Evolutionary conservation across 2,113 vertebrate genomes (phyloP).

Genomic region (Bucco capensis): DNA sequence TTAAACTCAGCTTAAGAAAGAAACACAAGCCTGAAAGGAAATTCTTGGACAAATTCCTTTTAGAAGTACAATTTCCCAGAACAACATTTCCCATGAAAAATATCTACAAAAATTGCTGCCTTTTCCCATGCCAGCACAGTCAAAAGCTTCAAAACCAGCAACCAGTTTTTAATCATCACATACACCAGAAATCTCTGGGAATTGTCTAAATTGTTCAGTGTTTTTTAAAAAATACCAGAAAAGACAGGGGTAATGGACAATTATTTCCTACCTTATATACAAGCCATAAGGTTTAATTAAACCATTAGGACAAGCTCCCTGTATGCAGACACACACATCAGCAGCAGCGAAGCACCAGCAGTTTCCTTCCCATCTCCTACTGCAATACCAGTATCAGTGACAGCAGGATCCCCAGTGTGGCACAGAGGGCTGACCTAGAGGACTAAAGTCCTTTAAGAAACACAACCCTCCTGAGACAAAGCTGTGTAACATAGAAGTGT

Average conservation of each 20-base stretch:
- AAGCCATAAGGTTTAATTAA: not conserved
- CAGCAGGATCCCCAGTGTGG: not conserved
- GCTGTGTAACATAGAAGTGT: not conserved
- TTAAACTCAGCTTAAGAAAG: not conserved
- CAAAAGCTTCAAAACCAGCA: not conserved
- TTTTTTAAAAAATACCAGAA: not conserved
- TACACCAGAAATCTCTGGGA: not conserved
- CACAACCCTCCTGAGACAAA: not conserved
- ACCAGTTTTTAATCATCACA: not conserved
- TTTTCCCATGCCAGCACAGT: not conserved
- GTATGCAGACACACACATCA: not conserved
- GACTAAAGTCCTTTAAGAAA: not conserved
- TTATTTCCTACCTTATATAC: not conserved
- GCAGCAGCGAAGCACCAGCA: rapidly evolving
- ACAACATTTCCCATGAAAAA: not conserved
- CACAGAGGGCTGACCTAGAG: not conserved
- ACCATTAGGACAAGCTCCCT: not conserved
- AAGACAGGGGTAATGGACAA: not conserved
- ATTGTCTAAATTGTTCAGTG: not conserved
- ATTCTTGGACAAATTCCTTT: not conserved
- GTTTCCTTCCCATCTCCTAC: not conserved
- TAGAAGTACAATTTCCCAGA: not conserved
- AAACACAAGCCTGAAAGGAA: conserved; percentile 29
- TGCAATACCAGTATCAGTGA: not conserved
- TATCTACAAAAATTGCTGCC: not conserved